These are phyloP conservation scores for Clamator glandarius DNA, from an alignment of 2,797 vertebrate genomes.

Conservation along the genomic window DNA sequence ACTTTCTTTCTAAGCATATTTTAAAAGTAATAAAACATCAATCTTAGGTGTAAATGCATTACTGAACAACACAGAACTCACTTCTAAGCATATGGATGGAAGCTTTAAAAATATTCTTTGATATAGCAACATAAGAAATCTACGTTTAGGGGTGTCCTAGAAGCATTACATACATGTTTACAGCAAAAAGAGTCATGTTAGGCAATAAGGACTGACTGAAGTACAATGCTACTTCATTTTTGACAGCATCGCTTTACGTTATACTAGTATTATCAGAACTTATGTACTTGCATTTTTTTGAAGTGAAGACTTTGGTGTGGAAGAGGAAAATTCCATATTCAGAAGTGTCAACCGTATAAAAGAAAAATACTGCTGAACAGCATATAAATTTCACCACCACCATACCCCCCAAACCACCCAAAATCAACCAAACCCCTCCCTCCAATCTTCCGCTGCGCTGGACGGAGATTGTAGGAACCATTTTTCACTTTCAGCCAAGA, in stretches of 20 bases:
- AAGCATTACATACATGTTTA: fast-evolving
- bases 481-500: background rate
- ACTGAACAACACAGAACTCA: constrained; percentile 28
- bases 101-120: background rate
- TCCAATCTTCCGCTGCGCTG: background rate
- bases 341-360: background rate
- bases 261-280: background rate
- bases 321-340: background rate
- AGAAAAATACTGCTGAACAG: background rate
- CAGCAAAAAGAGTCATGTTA: background rate
- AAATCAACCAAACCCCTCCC: too few relatives aligned
- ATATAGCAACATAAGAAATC: background rate
- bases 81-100: constrained; percentile 18
- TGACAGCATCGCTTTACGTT: background rate
- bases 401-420: too few relatives aligned
- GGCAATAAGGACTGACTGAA: background rate
- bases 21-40: constrained; percentile 49
- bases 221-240: background rate
- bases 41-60: constrained; percentile 44
- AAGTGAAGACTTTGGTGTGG: background rate
- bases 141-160: background rate
- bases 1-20: constrained; percentile 40
- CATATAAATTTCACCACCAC: background rate
- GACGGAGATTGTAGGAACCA: background rate
- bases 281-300: background rate